A percentile compares a stretch with the other conserved stretches of the same genome.
phyloP scores from a whole-genome alignment of 2,797 vertebrate genomes.

The Cuniculus paca region DNA sequence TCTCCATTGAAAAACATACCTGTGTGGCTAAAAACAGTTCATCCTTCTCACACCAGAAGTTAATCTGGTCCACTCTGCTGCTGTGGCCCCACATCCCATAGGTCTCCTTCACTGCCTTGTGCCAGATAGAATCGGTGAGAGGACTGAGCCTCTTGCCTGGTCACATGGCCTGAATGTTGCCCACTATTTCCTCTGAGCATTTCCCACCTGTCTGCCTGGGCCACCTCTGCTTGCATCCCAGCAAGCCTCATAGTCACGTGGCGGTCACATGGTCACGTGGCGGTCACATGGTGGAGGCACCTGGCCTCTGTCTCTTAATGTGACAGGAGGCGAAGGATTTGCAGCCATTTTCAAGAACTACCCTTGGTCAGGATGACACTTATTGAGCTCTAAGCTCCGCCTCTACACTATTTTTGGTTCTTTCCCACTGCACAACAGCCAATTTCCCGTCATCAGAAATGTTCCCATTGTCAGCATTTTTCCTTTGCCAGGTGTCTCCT shows the following conservation, averaged over 20 bases:
- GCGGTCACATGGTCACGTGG: too few relatives aligned
- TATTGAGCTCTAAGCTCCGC: neutral
- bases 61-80: neutral
- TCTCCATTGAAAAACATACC: neutral
- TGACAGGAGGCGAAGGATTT: neutral
- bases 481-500: neutral
- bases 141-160: rapidly evolving
- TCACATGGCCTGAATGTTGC: neutral
- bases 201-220: neutral
- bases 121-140: rapidly evolving
- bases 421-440: neutral
- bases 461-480: too few relatives aligned
- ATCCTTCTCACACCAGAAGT: neutral
- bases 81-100: too few relatives aligned
- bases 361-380: neutral
- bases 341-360: rapidly evolving
- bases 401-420: neutral
- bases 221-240: neutral
- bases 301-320: neutral
- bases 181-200: neutral
- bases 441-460: neutral
- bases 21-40: neutral
- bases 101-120: rapidly evolving
- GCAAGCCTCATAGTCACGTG: neutral
- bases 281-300: neutral